Evolutionary conservation across 2,888 invertebrate species (phyloP).

Genomic region (Drosophila suboccidentalis): DNA sequence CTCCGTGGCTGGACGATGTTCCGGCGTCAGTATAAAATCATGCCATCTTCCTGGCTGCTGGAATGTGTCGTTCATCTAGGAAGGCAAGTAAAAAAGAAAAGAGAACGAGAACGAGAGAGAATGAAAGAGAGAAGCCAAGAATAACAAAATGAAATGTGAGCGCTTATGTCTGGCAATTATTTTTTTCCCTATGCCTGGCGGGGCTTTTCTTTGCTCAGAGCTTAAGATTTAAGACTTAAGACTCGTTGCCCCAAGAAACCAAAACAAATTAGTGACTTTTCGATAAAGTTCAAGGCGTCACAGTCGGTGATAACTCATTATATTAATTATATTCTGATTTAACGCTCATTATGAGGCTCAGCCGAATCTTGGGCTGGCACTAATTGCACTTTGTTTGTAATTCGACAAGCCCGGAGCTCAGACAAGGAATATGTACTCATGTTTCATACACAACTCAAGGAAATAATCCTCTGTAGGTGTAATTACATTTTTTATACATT

Average conservation of each 20-base stretch:
- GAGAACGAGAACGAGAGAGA: neutral
- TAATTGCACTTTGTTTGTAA: conserved; percentile 8
- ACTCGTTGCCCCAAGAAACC: conserved; percentile 21
- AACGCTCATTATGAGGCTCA: conserved; percentile 29
- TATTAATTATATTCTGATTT: conserved; percentile 30
- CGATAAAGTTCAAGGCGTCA: conserved; percentile 20
- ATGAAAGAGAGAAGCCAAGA: neutral
- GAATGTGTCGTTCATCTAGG: conserved; percentile 90
- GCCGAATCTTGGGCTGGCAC: conserved; percentile 3
- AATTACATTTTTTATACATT: conserved; percentile 3
- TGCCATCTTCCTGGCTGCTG: conserved; percentile 91
- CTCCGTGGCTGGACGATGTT: conserved; percentile 85
- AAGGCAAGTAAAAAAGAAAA: conserved; percentile 3
- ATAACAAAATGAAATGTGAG: conserved; percentile 36
- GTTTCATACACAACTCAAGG: neutral
- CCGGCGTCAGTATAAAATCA: conserved; percentile 86
- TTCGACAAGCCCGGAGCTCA: conserved; percentile 6
- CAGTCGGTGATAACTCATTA: conserved; percentile 29
- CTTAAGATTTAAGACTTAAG: conserved; percentile 25
- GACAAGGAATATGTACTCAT: neutral
- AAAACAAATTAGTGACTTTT: conserved; percentile 34
- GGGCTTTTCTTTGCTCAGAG: conserved; percentile 23
- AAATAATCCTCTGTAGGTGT: neutral
- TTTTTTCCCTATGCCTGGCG: conserved; percentile 25
- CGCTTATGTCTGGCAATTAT: conserved; percentile 39